These are phyloP conservation scores for Oryzias dopingdopingensis DNA, from an alignment of 2,797 vertebrate species.

Conservation along the genomic window DNA sequence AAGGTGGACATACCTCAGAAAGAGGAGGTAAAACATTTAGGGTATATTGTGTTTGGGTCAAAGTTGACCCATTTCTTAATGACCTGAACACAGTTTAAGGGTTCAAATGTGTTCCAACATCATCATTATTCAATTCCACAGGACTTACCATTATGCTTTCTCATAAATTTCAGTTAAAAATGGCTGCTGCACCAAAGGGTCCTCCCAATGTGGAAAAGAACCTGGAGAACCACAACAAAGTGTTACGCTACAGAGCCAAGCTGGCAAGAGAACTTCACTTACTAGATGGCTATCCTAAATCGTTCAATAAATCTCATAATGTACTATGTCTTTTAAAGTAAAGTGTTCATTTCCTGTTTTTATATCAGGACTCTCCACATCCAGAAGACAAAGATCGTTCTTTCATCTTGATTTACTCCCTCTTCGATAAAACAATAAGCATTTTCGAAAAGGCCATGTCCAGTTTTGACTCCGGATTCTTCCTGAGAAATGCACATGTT, in stretches of 20 bases:
- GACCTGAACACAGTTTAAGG: neutral
- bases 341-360: neutral
- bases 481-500: conserved; percentile 81
- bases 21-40: conserved; percentile 23
- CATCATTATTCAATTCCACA: conserved; percentile 40
- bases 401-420: conserved; percentile 87
- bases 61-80: neutral
- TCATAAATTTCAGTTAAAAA: conserved; percentile 68
- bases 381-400: conserved; percentile 77
- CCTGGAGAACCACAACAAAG: conserved; percentile 82
- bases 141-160: conserved; percentile 89
- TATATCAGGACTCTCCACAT: conserved; percentile 82
- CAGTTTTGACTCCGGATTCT: conserved; percentile 89
- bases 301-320: too few species aligned
- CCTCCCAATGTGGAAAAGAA: conserved; percentile 75
- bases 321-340: too few species aligned
- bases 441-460: conserved; percentile 84
- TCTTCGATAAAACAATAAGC: conserved; percentile 84
- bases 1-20: conserved; percentile 38
- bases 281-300: too few species aligned
- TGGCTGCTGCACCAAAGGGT: conserved; percentile 74
- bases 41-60: neutral
- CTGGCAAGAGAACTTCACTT: conserved; percentile 78
- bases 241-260: conserved; percentile 81
- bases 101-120: neutral